phyloP scores from a whole-genome alignment of 2,113 vertebrate species.

The Cygnus buccinator region DNA sequence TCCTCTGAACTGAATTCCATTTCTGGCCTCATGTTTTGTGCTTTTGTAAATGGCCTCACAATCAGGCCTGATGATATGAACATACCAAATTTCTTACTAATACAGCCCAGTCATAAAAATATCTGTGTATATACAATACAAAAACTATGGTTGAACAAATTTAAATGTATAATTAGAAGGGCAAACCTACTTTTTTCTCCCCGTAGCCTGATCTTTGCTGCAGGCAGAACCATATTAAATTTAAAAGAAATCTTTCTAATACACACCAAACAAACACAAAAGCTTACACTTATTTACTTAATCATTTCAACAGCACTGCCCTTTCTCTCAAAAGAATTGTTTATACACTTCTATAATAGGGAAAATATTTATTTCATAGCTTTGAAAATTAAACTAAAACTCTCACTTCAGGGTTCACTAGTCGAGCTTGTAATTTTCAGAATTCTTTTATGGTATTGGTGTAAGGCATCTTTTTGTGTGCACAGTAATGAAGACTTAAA shows the following conservation, averaged over 20 bases:
- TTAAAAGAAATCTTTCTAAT: neutral
- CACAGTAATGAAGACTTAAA: slow-evolving; percentile 64
- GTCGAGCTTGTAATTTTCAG: neutral
- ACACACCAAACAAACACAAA: neutral
- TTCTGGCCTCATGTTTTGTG: neutral
- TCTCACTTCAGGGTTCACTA: neutral
- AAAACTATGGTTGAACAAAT: neutral
- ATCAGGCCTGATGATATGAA: neutral
- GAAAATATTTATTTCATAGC: neutral
- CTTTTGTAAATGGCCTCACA: neutral
- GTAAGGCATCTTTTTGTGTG: slow-evolving; percentile 60
- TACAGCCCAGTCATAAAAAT: neutral
- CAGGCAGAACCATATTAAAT: neutral
- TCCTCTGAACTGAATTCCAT: neutral
- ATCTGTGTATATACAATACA: neutral
- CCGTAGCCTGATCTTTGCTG: neutral
- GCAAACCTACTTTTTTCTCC: neutral
- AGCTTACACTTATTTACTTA: neutral
- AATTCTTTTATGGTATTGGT: neutral
- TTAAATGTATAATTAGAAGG: neutral
- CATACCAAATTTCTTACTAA: neutral
- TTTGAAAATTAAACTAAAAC: neutral
- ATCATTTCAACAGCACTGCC: neutral
- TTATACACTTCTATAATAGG: neutral
- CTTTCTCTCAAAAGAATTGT: neutral